Conservation (phyloP, 1,140 invertebrate genomes). For the Apis laboriosa region DNA sequence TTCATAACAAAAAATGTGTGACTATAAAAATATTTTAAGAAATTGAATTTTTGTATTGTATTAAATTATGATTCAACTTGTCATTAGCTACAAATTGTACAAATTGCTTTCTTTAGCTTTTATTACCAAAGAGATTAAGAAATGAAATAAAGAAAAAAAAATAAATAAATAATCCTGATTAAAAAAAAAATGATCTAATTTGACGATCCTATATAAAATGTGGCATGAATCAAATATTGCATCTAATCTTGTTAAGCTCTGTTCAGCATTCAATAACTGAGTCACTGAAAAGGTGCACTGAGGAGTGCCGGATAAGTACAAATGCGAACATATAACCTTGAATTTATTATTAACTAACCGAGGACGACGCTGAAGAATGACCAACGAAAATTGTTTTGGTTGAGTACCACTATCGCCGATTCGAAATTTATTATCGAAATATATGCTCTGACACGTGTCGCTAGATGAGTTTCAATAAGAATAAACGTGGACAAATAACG, state of each 20-base stretch:
- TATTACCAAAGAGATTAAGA: too few species aligned
- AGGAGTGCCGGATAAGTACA: constrained; percentile 56
- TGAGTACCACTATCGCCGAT: constrained; percentile 42
- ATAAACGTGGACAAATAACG: constrained; percentile 38
- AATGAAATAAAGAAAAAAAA: not conserved
- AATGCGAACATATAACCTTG: constrained; percentile 64
- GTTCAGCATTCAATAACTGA: constrained; percentile 58
- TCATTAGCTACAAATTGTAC: too few species aligned
- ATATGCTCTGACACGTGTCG: constrained; percentile 36
- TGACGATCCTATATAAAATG: not conserved
- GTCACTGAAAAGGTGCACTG: constrained; percentile 50
- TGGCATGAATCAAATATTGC: constrained; percentile 44
- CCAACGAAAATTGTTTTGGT: not conserved
- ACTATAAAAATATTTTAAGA: too few species aligned
- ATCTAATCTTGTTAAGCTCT: constrained; percentile 51
- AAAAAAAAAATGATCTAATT: not conserved
- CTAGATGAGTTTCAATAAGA: constrained; percentile 40
- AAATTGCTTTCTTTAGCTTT: too few species aligned
- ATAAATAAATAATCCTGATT: not conserved
- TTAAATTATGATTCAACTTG: too few species aligned
- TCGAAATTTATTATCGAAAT: constrained; percentile 43
- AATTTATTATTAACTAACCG: constrained; percentile 19
- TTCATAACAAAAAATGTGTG: too few species aligned
- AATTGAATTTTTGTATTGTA: not conserved
- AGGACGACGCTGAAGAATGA: not conserved